These are phyloP conservation scores for Engraulis encrasicolus DNA, from an alignment of 2,113 vertebrate species.

Conservation along the genomic window DNA sequence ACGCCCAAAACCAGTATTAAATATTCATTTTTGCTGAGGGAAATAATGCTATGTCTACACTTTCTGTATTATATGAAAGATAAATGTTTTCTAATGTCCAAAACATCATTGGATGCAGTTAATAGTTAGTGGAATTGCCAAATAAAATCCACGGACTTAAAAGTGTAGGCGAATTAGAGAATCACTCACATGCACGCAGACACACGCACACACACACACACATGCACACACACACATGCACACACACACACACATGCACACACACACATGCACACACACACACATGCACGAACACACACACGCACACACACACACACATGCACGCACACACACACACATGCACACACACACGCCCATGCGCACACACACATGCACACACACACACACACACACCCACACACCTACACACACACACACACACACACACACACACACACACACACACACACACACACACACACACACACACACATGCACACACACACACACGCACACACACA, in stretches of 20 bases:
- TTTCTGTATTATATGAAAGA: too few species aligned
- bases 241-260: too few species aligned
- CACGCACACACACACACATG: background rate
- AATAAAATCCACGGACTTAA: too few species aligned
- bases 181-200: constrained; percentile 6
- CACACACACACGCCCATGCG: background rate
- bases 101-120: too few species aligned
- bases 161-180: too few species aligned
- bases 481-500: background rate
- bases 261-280: background rate
- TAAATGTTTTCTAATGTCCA: too few species aligned
- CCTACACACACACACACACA: background rate
- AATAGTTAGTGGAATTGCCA: too few species aligned
- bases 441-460: background rate
- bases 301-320: background rate
- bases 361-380: background rate
- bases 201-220: too few species aligned
- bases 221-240: too few species aligned
- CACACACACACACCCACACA: background rate
- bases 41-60: too few species aligned
- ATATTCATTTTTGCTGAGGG: too few species aligned
- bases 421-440: background rate
- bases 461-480: background rate
- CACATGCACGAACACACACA: background rate
- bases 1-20: too few species aligned